A percentile compares a stretch with the other conserved stretches of the same genome.
These are phyloP conservation scores for Cynaeus angustus DNA, from an alignment of 2,888 invertebrate genomes.

Conservation along the genomic window DNA sequence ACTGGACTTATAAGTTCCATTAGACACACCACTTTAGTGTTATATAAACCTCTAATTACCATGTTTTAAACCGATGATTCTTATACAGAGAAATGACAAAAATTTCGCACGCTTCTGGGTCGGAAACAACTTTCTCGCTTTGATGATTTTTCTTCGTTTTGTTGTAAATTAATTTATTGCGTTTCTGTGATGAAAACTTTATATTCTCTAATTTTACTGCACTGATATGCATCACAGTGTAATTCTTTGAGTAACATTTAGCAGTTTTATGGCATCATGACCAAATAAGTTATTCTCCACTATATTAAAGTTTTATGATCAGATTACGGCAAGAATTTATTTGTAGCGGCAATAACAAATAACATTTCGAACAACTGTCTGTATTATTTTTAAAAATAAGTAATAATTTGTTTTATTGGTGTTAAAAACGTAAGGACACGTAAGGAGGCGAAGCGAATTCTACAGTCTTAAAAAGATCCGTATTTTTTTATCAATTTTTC, in stretches of 20 bases:
- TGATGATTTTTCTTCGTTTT: neutral
- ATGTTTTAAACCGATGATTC: neutral
- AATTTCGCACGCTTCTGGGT: no score
- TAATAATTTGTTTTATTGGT: no score
- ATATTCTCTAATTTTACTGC: neutral
- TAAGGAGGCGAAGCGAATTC: no score
- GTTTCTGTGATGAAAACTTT: slow-evolving; percentile 6
- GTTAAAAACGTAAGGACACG: no score
- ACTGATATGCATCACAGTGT: neutral
- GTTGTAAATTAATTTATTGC: neutral
- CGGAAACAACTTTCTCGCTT: no score
- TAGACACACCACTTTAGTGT: slow-evolving; percentile 1
- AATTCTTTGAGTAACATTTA: neutral
- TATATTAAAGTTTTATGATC: slow-evolving; percentile 5
- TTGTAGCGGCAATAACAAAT: neutral
- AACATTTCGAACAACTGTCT: no score
- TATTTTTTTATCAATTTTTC: no score
- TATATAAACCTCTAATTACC: neutral
- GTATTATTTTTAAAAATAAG: no score
- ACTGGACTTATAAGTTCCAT: neutral
- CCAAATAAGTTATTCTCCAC: slow-evolving; percentile 5
- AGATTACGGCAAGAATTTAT: neutral
- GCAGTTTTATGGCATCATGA: slow-evolving; percentile 6
- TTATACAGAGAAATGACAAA: no score
- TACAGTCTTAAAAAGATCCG: no score